Evolutionary conservation across 2,888 invertebrate species (phyloP).

Genomic region (Siphlonurus alternatus): DNA sequence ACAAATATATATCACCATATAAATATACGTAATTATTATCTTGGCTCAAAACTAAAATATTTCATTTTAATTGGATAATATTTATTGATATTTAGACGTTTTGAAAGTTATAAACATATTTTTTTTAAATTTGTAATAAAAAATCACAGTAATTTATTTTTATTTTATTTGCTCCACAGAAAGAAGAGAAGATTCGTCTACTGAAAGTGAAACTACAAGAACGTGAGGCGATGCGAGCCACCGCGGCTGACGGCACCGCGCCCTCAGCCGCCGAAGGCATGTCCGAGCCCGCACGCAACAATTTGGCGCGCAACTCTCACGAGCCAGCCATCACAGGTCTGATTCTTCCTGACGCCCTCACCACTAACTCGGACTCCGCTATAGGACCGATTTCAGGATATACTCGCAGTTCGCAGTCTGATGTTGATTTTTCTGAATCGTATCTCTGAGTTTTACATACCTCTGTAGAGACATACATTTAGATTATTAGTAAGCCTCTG

Average conservation of each 20-base stretch:
- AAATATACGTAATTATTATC: no score
- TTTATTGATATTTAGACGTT: no score
- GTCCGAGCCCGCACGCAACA: conserved; percentile 15
- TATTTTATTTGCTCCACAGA: conserved; percentile 47
- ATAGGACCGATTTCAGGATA: not conserved
- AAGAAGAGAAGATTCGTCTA: conserved; percentile 74
- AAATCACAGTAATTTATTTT: not conserved
- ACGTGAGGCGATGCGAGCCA: conserved; percentile 42
- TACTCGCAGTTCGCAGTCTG: conserved; percentile 45
- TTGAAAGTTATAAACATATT: no score
- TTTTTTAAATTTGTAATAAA: no score
- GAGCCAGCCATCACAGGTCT: conserved; percentile 57
- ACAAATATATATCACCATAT: no score
- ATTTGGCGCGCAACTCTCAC: conserved; percentile 17
- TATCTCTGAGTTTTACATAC: conserved; percentile 38
- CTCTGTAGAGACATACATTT: not conserved
- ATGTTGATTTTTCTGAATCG: conserved; percentile 77
- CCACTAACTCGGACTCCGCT: not conserved
- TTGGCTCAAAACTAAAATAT: no score
- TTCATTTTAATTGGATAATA: no score
- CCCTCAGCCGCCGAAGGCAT: conserved; percentile 19
- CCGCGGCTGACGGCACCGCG: conserved; percentile 24
- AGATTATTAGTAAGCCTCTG: no score
- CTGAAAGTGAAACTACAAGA: conserved; percentile 67
- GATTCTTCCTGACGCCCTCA: conserved; percentile 42